Conservation (phyloP, 2,888 invertebrate genomes). For the Hypomecis atomaria region DNA sequence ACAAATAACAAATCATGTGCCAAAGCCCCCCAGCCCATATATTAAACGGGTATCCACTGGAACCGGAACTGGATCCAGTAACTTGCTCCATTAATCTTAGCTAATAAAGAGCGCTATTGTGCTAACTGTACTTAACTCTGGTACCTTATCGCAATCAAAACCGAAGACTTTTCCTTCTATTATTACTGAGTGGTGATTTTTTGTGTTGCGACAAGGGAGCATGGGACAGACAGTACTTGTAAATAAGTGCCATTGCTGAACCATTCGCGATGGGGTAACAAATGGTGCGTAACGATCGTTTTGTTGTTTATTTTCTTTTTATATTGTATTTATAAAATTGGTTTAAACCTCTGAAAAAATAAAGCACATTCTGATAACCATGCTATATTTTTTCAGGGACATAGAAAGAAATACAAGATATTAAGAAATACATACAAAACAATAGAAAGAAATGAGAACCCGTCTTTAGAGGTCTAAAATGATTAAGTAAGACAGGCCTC, state of each 20-base stretch:
- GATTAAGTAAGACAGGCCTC: too few species aligned
- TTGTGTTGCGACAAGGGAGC: constrained; percentile 14
- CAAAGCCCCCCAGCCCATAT: constrained; percentile 29
- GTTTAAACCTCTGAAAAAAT: neutral
- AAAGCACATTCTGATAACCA: too few species aligned
- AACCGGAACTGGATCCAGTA: constrained; percentile 40
- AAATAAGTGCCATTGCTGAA: constrained; percentile 22
- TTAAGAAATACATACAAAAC: too few species aligned
- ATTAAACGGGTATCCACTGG: constrained; percentile 39
- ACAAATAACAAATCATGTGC: constrained; percentile 26
- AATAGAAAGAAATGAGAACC: too few species aligned
- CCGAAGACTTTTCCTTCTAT: neutral
- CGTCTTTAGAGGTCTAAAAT: too few species aligned
- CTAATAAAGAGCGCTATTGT: constrained; percentile 46
- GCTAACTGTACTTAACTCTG: constrained; percentile 23
- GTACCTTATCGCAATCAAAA: constrained; percentile 17
- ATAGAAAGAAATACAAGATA: too few species aligned
- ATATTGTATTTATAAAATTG: constrained; percentile 8
- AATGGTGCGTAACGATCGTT: constrained; percentile 34
- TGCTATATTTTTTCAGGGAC: too few species aligned
- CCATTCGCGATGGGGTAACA: constrained; percentile 38
- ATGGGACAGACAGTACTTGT: constrained; percentile 15
- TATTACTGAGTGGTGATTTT: neutral
- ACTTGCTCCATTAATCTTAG: constrained; percentile 44
- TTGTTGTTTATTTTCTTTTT: constrained; percentile 22